phyloP scores from a whole-genome alignment of 2,888 invertebrate species.

The Saturnia pavonia region DNA sequence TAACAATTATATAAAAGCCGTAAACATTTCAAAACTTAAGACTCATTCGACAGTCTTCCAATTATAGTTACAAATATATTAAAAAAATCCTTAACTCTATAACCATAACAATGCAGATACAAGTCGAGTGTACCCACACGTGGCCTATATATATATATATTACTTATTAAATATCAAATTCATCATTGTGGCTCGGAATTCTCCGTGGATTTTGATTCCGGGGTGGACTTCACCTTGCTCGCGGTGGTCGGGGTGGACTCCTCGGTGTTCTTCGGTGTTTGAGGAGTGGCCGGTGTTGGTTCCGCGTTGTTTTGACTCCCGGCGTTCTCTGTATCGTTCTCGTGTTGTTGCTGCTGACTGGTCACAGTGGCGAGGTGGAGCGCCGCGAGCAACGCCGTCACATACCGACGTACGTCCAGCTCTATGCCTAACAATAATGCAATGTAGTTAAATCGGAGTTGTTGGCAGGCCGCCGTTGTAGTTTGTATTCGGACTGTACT shows the following conservation, averaged over 20 bases:
- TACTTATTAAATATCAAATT: constrained; percentile 31
- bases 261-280: constrained; percentile 30
- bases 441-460: neutral
- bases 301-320: constrained; percentile 34
- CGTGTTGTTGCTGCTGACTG: constrained; percentile 57
- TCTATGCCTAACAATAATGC: constrained; percentile 58
- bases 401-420: constrained; percentile 68
- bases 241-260: constrained; percentile 54
- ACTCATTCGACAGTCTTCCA: constrained; percentile 49
- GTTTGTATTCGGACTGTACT: too few relatives aligned
- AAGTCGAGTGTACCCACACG: constrained; percentile 52
- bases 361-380: constrained; percentile 72
- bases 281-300: constrained; percentile 29
- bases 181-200: constrained; percentile 38
- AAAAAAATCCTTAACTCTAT: constrained; percentile 47
- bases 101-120: constrained; percentile 64
- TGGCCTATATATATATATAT: constrained; percentile 42
- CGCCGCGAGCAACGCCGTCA: constrained; percentile 68
- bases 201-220: constrained; percentile 64
- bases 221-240: constrained; percentile 61
- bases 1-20: constrained; percentile 43
- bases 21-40: constrained; percentile 53
- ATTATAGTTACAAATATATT: constrained; percentile 40
- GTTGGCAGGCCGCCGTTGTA: too few relatives aligned
- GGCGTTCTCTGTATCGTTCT: constrained; percentile 46